A percentile compares a stretch with the other conserved stretches of the same genome.
These are phyloP conservation scores for Amphipyra berbera DNA, from an alignment of 2,888 invertebrate genomes.

Conservation along the genomic window DNA sequence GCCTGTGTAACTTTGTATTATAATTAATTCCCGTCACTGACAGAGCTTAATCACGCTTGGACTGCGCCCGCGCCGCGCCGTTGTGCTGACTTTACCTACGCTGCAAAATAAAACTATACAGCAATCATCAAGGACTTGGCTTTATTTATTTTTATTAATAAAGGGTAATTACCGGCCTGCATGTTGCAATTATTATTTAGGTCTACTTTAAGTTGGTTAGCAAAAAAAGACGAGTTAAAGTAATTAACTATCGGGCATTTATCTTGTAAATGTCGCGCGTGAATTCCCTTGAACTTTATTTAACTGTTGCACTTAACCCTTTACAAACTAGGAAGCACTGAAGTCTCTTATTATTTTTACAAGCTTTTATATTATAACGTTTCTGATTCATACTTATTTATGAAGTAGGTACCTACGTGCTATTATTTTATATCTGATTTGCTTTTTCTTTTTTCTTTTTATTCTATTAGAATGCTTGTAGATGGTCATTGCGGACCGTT, in stretches of 20 bases:
- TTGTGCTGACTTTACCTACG: conserved; percentile 18
- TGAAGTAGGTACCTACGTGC: no score
- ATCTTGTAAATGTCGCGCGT: conserved; percentile 32
- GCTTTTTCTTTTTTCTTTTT: no score
- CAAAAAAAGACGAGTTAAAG: background rate
- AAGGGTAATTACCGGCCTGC: background rate
- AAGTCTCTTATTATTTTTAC: conserved; percentile 8
- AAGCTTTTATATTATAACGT: background rate
- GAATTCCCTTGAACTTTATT: conserved; percentile 44
- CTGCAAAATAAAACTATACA: conserved; percentile 9
- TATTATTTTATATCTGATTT: no score
- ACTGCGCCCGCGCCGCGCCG: conserved; percentile 16
- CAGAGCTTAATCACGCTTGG: conserved; percentile 34
- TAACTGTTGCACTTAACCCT: conserved; percentile 27
- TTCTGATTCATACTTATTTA: conserved; percentile 10
- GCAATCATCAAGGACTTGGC: conserved; percentile 30
- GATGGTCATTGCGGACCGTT: no score
- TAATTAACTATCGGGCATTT: conserved; percentile 6
- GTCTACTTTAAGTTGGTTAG: no score
- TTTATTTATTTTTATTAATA: conserved; percentile 21
- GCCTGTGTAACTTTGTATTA: conserved; percentile 3
- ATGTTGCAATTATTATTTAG: conserved; percentile 22
- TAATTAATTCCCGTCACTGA: conserved; percentile 33
- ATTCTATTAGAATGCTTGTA: no score
- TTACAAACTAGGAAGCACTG: conserved; percentile 35